These are phyloP conservation scores for Asbolus verrucosus DNA, from an alignment of 1,140 invertebrate genomes.

Conservation along the genomic window DNA sequence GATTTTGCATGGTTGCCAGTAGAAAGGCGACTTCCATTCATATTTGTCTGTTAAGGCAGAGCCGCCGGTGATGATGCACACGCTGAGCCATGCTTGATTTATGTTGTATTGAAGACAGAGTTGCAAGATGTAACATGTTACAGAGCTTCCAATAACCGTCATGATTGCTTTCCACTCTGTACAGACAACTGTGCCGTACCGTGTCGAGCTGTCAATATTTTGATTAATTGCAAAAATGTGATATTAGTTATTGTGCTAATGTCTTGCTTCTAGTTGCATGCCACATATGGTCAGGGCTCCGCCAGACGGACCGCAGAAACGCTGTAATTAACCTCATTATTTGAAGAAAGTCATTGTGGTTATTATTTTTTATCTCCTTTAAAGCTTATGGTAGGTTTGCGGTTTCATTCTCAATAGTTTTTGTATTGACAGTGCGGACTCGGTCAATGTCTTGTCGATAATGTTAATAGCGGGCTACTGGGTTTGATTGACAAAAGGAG, in stretches of 20 bases:
- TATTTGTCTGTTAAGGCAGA: constrained; percentile 19
- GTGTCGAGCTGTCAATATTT: constrained; percentile 14
- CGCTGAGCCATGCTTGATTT: constrained; percentile 20
- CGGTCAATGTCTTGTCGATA: constrained; percentile 11
- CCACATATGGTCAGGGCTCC: constrained; percentile 31
- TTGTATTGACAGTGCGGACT: constrained; percentile 18
- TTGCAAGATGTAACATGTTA: constrained; percentile 17
- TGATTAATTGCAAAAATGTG: constrained; percentile 34
- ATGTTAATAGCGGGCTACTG: constrained; percentile 15
- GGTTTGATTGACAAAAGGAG: too few relatives aligned
- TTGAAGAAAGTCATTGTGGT: constrained; percentile 36
- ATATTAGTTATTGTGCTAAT: constrained; percentile 20
- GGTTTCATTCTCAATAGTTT: constrained; percentile 8
- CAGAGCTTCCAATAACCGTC: constrained; percentile 25
- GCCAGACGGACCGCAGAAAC: constrained; percentile 7
- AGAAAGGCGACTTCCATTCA: constrained; percentile 27
- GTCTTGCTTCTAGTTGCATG: constrained; percentile 12
- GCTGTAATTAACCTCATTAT: constrained; percentile 35
- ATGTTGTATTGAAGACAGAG: constrained; percentile 9
- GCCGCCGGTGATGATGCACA: too few relatives aligned
- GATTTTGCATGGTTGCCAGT: constrained; percentile 23
- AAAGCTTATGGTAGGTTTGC: background rate
- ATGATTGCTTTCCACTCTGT: constrained; percentile 27
- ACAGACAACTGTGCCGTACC: constrained; percentile 7
- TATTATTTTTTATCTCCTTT: constrained; percentile 14